Percentiles rank a stretch among this genome's conserved stretches.
These are phyloP conservation scores for Hoplodrina ambigua DNA, from an alignment of 2,888 invertebrate genomes.

Conservation along the genomic window DNA sequence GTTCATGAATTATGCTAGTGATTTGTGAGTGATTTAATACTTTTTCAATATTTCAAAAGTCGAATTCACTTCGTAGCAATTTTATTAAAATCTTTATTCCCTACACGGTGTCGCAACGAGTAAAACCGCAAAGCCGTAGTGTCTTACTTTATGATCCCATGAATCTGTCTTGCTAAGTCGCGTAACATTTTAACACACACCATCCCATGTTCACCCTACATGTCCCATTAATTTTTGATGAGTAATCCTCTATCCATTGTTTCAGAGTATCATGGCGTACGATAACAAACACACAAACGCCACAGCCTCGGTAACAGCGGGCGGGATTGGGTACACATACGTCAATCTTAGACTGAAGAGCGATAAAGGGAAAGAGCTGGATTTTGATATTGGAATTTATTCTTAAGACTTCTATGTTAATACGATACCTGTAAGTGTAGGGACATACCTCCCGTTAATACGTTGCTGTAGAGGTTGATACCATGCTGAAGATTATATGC, in stretches of 20 bases:
- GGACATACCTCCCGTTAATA: too few species aligned
- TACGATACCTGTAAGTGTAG: too few species aligned
- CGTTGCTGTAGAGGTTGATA: too few species aligned
- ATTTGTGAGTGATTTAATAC: too few species aligned
- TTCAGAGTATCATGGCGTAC: slow-evolving; percentile 71
- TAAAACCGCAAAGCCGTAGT: slow-evolving; percentile 23
- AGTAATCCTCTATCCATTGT: slow-evolving; percentile 49
- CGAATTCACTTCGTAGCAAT: background rate
- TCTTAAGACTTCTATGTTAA: slow-evolving; percentile 15
- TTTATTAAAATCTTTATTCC: background rate
- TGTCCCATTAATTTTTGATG: slow-evolving; percentile 54
- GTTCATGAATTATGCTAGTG: too few species aligned
- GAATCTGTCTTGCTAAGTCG: slow-evolving; percentile 34
- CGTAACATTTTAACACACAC: slow-evolving; percentile 35
- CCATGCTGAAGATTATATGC: too few species aligned
- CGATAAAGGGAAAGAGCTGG: slow-evolving; percentile 66
- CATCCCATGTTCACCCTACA: slow-evolving; percentile 22
- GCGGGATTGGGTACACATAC: slow-evolving; percentile 71
- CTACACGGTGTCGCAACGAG: slow-evolving; percentile 1
- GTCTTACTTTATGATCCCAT: slow-evolving; percentile 45
- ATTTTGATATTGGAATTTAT: slow-evolving; percentile 67
- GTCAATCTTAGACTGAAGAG: slow-evolving; percentile 72
- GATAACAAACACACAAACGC: slow-evolving; percentile 70
- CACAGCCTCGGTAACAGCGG: slow-evolving; percentile 67
- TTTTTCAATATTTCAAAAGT: background rate